A percentile compares a stretch with the other conserved stretches of the same genome.
phyloP scores from a whole-genome alignment of 2,113 vertebrate species.

The Neotragus pygmaeus region DNA sequence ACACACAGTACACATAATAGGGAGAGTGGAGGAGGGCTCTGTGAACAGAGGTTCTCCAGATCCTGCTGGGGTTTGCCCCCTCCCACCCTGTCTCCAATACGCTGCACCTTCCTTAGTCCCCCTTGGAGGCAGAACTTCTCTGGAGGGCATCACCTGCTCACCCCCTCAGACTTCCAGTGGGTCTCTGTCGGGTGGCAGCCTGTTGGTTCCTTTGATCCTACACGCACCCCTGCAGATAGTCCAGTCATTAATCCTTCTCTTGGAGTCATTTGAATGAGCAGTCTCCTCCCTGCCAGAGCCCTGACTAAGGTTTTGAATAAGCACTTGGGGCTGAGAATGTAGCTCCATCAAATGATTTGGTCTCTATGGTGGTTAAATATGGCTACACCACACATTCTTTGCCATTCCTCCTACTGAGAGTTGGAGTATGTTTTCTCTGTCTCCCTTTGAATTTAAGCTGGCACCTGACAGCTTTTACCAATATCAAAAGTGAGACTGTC shows the following conservation, averaged over 20 bases:
- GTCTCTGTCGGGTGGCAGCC: background rate
- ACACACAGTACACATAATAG: background rate
- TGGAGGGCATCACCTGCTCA: background rate
- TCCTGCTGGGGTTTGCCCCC: background rate
- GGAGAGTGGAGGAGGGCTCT: background rate
- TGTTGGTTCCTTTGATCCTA: background rate
- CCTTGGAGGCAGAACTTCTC: background rate
- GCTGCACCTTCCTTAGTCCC: background rate
- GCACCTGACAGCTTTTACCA: background rate
- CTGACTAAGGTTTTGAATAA: background rate
- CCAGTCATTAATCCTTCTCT: no score
- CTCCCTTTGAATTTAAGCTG: background rate
- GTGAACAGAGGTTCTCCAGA: background rate
- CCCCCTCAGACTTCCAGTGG: background rate
- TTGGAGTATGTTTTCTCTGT: background rate
- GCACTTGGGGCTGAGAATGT: background rate
- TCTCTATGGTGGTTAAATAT: background rate
- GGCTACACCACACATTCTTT: background rate
- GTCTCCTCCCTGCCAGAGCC: background rate
- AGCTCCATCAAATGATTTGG: background rate
- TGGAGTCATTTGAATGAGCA: background rate
- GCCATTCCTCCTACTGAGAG: background rate
- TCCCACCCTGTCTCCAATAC: background rate
- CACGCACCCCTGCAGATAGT: rapidly evolving
- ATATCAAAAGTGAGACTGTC: background rate